These are phyloP conservation scores for Sminthurinus aureus DNA, from an alignment of 2,888 invertebrate species.

Conservation along the genomic window DNA sequence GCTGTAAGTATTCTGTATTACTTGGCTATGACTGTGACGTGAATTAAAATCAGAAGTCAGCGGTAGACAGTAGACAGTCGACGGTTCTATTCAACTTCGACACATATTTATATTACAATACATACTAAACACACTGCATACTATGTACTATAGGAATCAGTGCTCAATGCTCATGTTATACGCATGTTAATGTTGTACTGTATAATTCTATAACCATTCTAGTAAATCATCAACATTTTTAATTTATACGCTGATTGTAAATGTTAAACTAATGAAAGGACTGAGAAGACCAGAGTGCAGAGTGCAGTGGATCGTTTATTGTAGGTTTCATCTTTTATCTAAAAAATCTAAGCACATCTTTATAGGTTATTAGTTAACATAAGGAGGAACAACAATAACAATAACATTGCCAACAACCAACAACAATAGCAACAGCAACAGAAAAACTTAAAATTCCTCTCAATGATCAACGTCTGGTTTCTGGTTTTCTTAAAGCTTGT, in stretches of 20 bases:
- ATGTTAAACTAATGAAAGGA: too few relatives aligned
- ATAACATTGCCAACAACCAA: too few relatives aligned
- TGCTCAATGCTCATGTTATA: too few relatives aligned
- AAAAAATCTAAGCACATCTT: background rate
- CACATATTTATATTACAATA: background rate
- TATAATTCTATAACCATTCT: too few relatives aligned
- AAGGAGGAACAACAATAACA: background rate
- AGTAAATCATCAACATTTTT: background rate
- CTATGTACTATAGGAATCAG: too few relatives aligned
- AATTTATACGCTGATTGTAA: background rate
- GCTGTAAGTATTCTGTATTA: conserved; percentile 19
- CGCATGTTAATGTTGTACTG: too few relatives aligned
- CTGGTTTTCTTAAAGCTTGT: background rate
- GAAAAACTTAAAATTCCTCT: too few relatives aligned
- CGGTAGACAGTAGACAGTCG: too few relatives aligned
- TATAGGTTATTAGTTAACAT: background rate
- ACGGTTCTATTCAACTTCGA: background rate
- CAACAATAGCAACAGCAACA: too few relatives aligned
- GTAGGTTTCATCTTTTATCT: too few relatives aligned
- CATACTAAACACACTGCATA: background rate
- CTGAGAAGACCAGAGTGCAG: too few relatives aligned
- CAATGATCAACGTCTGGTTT: too few relatives aligned
- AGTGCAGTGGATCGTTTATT: background rate
- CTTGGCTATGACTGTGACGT: conserved; percentile 24
- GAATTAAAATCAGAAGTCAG: background rate